These are phyloP conservation scores for Drosophila mayri DNA, from an alignment of 1,140 invertebrate genomes.

Conservation along the genomic window DNA sequence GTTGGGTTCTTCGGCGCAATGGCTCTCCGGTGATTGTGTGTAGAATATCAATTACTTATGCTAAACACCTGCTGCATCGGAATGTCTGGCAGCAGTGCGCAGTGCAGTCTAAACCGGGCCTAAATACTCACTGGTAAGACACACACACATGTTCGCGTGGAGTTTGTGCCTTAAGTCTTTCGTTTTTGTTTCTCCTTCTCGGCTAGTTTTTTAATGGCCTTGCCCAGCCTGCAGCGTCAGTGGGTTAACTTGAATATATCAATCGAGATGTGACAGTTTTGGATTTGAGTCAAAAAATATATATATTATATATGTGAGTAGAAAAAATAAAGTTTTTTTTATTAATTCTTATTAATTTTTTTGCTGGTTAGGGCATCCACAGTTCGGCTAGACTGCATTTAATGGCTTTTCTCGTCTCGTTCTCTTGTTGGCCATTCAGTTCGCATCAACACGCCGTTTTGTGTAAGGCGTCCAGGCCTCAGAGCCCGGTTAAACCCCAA, in stretches of 20 bases:
- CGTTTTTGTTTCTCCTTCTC: slow-evolving; percentile 37
- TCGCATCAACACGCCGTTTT: slow-evolving; percentile 79
- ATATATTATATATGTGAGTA: neutral
- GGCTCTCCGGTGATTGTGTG: slow-evolving; percentile 69
- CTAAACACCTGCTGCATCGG: slow-evolving; percentile 85
- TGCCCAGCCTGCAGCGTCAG: slow-evolving; percentile 7
- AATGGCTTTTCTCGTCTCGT: neutral
- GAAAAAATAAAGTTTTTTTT: rapidly evolving
- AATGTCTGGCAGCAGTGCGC: slow-evolving; percentile 68
- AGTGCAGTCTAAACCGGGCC: slow-evolving; percentile 70
- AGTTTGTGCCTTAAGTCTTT: slow-evolving; percentile 80
- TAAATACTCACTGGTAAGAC: slow-evolving; percentile 62
- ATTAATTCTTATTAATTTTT: neutral
- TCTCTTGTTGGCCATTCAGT: slow-evolving; percentile 61
- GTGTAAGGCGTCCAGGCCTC: slow-evolving; percentile 42
- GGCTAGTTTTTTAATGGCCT: slow-evolving; percentile 62
- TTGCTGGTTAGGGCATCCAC: slow-evolving; percentile 5
- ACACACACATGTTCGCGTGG: slow-evolving; percentile 21
- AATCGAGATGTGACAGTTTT: neutral
- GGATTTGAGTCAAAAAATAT: neutral
- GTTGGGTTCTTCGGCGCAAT: slow-evolving; percentile 15
- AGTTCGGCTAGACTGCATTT: neutral
- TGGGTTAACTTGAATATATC: neutral
- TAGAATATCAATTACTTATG: slow-evolving; percentile 85
- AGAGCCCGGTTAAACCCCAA: slow-evolving; percentile 11